These are phyloP conservation scores for Cavia porcellus DNA, from an alignment of 2,113 vertebrate species.

Conservation along the genomic window DNA sequence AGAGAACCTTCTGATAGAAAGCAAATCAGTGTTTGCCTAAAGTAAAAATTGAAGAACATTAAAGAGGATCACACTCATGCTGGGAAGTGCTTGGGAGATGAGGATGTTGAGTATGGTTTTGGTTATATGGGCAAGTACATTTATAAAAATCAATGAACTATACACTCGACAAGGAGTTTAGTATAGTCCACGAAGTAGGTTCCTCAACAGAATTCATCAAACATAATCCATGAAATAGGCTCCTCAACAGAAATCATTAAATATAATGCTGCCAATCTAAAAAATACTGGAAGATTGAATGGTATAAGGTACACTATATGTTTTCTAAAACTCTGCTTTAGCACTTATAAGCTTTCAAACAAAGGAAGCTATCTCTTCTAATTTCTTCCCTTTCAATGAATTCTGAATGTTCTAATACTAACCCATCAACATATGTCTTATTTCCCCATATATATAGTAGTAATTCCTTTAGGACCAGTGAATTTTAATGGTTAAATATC, in stretches of 20 bases:
- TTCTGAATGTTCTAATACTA: background rate
- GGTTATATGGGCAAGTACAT: background rate
- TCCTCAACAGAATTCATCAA: background rate
- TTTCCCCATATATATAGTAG: background rate
- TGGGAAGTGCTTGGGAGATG: background rate
- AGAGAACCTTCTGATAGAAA: background rate
- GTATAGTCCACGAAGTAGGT: background rate
- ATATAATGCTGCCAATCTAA: background rate
- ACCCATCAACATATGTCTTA: background rate
- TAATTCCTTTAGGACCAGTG: background rate
- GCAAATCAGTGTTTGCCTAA: background rate
- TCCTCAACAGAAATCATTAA: background rate
- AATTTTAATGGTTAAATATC: background rate
- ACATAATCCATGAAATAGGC: background rate
- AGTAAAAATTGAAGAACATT: background rate
- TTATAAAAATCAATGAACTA: background rate
- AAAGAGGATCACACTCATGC: background rate
- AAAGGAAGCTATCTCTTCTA: background rate
- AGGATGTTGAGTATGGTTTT: background rate
- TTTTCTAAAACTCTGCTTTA: background rate
- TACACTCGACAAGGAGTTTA: background rate
- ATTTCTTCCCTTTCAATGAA: background rate
- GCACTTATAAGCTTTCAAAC: background rate
- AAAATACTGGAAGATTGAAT: background rate
- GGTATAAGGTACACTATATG: background rate